Base-by-base conservation (phyloP, 2,888 invertebrate genomes). In the Nomada fucata region DNA sequence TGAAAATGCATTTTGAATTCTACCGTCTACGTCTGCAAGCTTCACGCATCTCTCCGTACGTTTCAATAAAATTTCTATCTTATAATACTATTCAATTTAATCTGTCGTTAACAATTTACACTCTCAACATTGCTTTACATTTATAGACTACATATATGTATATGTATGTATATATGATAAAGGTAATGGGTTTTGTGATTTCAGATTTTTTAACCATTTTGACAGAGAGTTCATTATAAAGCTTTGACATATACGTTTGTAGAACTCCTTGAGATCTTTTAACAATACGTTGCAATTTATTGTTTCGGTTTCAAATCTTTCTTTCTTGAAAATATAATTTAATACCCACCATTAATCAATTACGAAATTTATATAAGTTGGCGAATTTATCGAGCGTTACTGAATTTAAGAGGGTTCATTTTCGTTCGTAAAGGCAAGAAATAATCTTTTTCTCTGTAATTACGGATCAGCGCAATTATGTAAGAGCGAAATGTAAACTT, bases 61-160 rank as follows among this genome's bases (percentile, higher is more conserved):
- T 10, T 61, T 61, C 20, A 71, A 52, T 71, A 71, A 71, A 61
- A 60, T 60, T 50, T 61, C 52, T 52, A 42, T 36, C 36, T 47
- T 20, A 69, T 26, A n/a, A n/a, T 44, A 59, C 13, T 26, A n/a
- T 18, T 60, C 23, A 18, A 9, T 61, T 50, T 42, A 52, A 20
- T 53, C 20, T 61, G 20, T 7, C n/a, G 36, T 26, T 61, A 36
- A 20, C 36, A 70, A 70, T 70, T 70, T 70, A 70, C 70, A 60
- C 20, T 11, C 13, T 70, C 10, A 18, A 47, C 59, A 36, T 70
- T 47, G 47, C n/a, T 26, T 70, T 70, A 70, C n/a, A 59, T 70
- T 70, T 70, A 60, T 71, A 53, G 36, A 52, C 71, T 60, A 36
- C 44, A 47, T 69, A 20, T 44, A 44, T 26, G 2, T 26, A 44